phyloP scores from a whole-genome alignment of 37 sponge, comb jelly and placozoan species.

The Chondrilla cf. caribensis region DNA sequence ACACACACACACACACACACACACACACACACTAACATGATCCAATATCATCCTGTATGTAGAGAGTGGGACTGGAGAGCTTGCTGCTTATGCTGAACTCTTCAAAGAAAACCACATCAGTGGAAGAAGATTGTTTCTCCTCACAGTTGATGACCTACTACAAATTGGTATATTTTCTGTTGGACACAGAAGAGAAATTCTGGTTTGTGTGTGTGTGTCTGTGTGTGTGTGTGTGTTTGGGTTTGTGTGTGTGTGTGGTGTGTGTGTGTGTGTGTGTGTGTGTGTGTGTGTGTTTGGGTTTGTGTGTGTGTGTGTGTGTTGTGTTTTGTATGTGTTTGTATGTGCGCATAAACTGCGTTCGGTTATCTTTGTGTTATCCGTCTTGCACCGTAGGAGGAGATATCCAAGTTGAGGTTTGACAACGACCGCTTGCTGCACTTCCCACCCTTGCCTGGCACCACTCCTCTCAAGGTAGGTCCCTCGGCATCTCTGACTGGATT shows the following conservation, averaged over 20 bases:
- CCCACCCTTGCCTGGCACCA: slow-evolving; percentile 45
- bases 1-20: too few relatives aligned
- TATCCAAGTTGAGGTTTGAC: slow-evolving; percentile 35
- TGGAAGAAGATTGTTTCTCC: slow-evolving; percentile 60
- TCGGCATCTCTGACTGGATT: too few relatives aligned
- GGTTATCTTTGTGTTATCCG: neutral
- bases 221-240: slow-evolving; percentile 2
- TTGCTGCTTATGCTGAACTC: slow-evolving; percentile 63
- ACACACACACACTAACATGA: too few relatives aligned
- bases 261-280: neutral
- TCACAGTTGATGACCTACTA: slow-evolving; percentile 70
- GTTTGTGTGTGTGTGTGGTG: slow-evolving; percentile 4
- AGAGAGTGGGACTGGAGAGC: neutral
- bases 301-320: neutral
- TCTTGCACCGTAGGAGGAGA: slow-evolving; percentile 33
- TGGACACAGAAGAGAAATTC: slow-evolving; percentile 73
- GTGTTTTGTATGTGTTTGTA: neutral
- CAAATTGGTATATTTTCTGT: slow-evolving; percentile 72
- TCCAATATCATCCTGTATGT: neutral
- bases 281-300: slow-evolving; percentile 3
- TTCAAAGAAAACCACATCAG: slow-evolving; percentile 68
- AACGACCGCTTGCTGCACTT: slow-evolving; percentile 68
- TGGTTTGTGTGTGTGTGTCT: slow-evolving; percentile 41
- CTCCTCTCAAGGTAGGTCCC: slow-evolving; percentile 1
- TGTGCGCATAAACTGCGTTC: neutral